Conservation (phyloP, 2,797 vertebrate genomes). For the Leptodactylus fallax region DNA sequence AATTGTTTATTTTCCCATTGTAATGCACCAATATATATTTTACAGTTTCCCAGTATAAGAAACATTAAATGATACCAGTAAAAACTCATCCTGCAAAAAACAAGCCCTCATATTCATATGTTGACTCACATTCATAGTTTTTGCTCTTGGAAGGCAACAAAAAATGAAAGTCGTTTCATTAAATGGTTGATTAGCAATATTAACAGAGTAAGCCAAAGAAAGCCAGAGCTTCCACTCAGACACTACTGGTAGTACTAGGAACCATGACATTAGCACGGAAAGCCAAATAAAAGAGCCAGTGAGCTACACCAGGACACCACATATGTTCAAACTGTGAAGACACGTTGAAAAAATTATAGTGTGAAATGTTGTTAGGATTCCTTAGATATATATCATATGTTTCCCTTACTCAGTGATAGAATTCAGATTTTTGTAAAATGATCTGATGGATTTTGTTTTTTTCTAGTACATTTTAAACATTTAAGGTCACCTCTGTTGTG, state of each 20-base stretch:
- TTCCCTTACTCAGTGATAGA: conserved; percentile 24
- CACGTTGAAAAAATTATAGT: conserved; percentile 24
- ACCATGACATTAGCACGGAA: not conserved
- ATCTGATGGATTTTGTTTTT: conserved; percentile 35
- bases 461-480: conserved; percentile 29
- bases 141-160: no score
- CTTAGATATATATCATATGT: conserved; percentile 26
- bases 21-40: no score
- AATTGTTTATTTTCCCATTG: no score
- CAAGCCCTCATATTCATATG: no score
- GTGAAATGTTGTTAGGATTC: conserved; percentile 42
- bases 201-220: no score
- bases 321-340: not conserved
- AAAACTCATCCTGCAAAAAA: no score
- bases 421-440: conserved; percentile 41
- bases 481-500: conserved; percentile 45
- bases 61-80: no score
- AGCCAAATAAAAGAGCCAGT: not conserved
- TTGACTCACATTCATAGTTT: no score
- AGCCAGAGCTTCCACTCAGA: no score
- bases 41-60: no score
- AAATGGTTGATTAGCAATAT: no score
- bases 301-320: not conserved
- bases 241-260: not conserved
- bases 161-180: no score